phyloP scores from a whole-genome alignment of 2,888 invertebrate species.

The Chouioia cunea region DNA sequence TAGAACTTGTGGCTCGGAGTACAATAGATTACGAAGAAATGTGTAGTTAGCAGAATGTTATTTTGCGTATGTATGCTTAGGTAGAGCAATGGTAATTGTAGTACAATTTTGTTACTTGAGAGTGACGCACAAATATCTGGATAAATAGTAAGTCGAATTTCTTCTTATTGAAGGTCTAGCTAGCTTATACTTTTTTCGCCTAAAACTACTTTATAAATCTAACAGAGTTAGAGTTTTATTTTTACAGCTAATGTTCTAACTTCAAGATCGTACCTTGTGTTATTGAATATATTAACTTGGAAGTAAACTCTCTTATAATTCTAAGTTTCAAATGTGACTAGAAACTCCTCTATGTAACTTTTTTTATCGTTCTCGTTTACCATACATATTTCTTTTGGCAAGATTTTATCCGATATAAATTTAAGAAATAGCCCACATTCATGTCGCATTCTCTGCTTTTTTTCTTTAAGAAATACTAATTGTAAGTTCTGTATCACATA shows the following conservation, averaged over 20 bases:
- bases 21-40: constrained; percentile 41
- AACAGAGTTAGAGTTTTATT: constrained; percentile 46
- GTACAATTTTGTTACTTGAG: constrained; percentile 26
- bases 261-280: constrained; percentile 46
- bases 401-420: constrained; percentile 62
- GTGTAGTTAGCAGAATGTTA: constrained; percentile 35
- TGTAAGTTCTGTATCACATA: constrained; percentile 52
- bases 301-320: constrained; percentile 52
- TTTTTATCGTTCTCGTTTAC: constrained; percentile 33
- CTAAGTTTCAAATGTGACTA: constrained; percentile 60
- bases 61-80: constrained; percentile 23
- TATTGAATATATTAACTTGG: constrained; percentile 53
- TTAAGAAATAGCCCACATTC: constrained; percentile 60
- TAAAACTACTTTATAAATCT: constrained; percentile 45
- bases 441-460: constrained; percentile 43
- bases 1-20: constrained; percentile 47
- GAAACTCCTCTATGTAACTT: constrained; percentile 54
- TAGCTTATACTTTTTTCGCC: constrained; percentile 35
- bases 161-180: constrained; percentile 25
- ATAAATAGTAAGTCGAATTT: constrained; percentile 41
- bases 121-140: constrained; percentile 32
- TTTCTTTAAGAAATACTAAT: constrained; percentile 53
- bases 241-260: constrained; percentile 46
- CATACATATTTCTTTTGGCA: constrained; percentile 57
- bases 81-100: constrained; percentile 29